Evolutionary conservation across 2,888 invertebrate genomes (phyloP), one percentile per base, ranked within the genome.

Genomic region (Drosophila subsilvestris): DNA sequence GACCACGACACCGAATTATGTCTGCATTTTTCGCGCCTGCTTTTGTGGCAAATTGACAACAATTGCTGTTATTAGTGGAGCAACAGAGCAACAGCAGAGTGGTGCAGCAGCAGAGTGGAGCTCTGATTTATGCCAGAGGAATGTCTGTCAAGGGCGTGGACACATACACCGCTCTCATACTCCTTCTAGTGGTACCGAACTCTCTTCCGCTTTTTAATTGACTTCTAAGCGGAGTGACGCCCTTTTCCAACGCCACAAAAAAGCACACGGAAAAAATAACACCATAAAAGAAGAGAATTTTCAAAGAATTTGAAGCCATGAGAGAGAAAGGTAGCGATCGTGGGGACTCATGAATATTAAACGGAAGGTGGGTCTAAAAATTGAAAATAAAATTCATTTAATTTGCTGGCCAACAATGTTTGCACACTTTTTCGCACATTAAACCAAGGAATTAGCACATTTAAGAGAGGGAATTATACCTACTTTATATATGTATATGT

Each of bases 11-110:
- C 37, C 37, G 57, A 69, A 47, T 63, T 55, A 49, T 82, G 82
- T 82, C 82, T 86, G 87, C 89, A 84, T 88, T 84, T 70, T 87
- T 89, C 87, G 81, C 89, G 89, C 88, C 89, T 86, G 82, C 66
- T 80, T 89, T 89, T 76, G 73, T 78, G 80, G 89, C 82, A 86
- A 86, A 86, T 86, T 86, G 86, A 85, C 89, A 82, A 87, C 89
- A 86, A 86, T 89, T 86, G 86, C 87, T 74, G 89, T 85, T 76
- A 85, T 85, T 85, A 85, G 69, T 73, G 65, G 56, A 55, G 44
- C 43, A 44, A 22, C 43, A 55, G 6, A 37, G 32, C 4, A 0
- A 2, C 22, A 22, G 78, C 9, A 27, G 27, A 27, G 27, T 76
- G 80, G 49, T 29, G 44, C 60, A 32, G 50, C 29, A 5, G 32